phyloP scores from a whole-genome alignment of 2,113 vertebrate genomes.

The Rhipidura dahli region DNA sequence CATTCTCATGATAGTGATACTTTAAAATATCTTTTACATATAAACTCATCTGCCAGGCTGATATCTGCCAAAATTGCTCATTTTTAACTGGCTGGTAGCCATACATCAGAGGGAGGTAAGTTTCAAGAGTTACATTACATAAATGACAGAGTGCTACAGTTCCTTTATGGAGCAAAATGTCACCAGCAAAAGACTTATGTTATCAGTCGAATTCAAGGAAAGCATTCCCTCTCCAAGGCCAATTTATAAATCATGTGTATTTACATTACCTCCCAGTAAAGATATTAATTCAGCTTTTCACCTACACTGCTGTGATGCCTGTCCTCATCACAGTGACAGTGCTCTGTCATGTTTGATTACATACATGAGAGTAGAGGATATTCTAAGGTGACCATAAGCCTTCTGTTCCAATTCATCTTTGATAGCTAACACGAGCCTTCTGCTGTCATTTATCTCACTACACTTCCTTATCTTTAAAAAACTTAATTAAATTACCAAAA shows the following conservation, averaged over 20 bases:
- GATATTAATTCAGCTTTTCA: neutral
- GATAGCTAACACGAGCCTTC: neutral
- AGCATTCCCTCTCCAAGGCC: neutral
- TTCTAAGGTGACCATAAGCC: neutral
- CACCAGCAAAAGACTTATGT: neutral
- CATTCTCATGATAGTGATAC: neutral
- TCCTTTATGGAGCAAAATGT: neutral
- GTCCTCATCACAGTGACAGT: neutral
- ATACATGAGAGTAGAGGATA: neutral
- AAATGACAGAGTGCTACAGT: neutral
- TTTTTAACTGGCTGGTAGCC: conserved; percentile 22
- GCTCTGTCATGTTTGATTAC: neutral
- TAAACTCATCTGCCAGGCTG: neutral
- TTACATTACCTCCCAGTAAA: neutral
- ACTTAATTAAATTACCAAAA: neutral
- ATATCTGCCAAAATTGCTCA: conserved; percentile 45
- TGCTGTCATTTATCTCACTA: neutral
- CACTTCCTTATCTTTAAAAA: neutral
- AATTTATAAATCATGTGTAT: neutral
- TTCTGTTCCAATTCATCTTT: neutral
- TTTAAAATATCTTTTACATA: conserved; percentile 17
- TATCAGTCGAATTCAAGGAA: neutral
- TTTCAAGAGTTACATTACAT: neutral
- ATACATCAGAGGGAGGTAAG: neutral
- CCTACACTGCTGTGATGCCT: neutral